phyloP scores from a whole-genome alignment of 2,888 invertebrate genomes.

The Pardosa pseudoannulata region DNA sequence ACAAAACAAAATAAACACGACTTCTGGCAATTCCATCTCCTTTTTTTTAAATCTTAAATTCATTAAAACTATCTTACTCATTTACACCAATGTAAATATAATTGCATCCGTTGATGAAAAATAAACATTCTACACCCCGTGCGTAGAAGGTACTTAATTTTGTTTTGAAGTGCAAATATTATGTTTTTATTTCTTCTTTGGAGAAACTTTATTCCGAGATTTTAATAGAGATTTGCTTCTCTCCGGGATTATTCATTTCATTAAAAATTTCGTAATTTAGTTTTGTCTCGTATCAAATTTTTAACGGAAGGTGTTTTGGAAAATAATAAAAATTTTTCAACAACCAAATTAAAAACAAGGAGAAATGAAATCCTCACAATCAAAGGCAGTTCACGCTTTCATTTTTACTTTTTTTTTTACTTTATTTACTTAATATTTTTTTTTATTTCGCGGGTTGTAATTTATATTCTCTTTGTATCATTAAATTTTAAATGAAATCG shows the following conservation, averaged over 20 bases:
- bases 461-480: not conserved
- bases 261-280: constrained; percentile 1
- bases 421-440: too few relatives aligned
- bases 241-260: not conserved
- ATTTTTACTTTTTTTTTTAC: too few relatives aligned
- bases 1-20: too few relatives aligned
- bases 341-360: constrained; percentile 5
- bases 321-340: not conserved
- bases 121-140: too few relatives aligned
- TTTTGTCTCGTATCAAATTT: not conserved
- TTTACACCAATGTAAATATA: too few relatives aligned
- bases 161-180: not conserved
- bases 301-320: not conserved
- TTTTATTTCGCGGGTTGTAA: not conserved
- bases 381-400: not conserved
- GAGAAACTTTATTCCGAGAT: not conserved
- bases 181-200: too few relatives aligned
- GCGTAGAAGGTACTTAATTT: not conserved
- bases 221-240: not conserved
- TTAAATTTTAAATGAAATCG: not conserved
- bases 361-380: not conserved
- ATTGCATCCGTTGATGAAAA: too few relatives aligned
- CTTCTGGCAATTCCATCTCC: too few relatives aligned
- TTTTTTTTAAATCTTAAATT: too few relatives aligned
- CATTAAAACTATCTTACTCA: too few relatives aligned